Conservation (phyloP, 2,113 vertebrate species). For the Boulengeromyrus knoepffleri region DNA sequence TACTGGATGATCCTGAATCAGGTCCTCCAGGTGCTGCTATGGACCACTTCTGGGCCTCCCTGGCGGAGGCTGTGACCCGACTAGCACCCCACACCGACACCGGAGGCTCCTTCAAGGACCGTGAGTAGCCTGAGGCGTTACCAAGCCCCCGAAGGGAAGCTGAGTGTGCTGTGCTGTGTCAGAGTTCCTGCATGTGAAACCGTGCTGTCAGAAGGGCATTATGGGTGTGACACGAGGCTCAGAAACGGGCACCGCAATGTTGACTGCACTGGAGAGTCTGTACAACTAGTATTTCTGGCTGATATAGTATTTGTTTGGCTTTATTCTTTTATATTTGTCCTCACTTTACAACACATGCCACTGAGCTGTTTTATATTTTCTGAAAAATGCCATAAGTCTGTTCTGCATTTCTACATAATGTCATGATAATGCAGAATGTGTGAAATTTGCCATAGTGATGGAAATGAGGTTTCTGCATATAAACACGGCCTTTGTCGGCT, state of each 20-base stretch:
- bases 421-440: background rate
- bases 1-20: slow-evolving; percentile 39
- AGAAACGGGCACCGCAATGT: background rate
- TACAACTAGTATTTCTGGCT: background rate
- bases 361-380: background rate
- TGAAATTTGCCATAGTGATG: background rate
- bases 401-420: background rate
- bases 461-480: background rate
- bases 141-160: background rate
- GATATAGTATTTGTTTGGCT: background rate
- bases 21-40: slow-evolving; percentile 41
- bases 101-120: slow-evolving; percentile 61
- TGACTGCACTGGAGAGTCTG: background rate
- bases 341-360: background rate
- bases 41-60: slow-evolving; percentile 58
- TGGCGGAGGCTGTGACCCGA: slow-evolving; percentile 55
- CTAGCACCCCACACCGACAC: slow-evolving; percentile 60
- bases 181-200: background rate
- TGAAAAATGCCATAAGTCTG: background rate
- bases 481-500: background rate
- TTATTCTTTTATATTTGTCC: background rate
- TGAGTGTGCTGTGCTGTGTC: background rate
- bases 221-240: background rate
- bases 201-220: background rate
- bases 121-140: slow-evolving; percentile 60